Evolutionary conservation across 2,113 vertebrate species (phyloP).

Genomic region (Empidonax alnorum): DNA sequence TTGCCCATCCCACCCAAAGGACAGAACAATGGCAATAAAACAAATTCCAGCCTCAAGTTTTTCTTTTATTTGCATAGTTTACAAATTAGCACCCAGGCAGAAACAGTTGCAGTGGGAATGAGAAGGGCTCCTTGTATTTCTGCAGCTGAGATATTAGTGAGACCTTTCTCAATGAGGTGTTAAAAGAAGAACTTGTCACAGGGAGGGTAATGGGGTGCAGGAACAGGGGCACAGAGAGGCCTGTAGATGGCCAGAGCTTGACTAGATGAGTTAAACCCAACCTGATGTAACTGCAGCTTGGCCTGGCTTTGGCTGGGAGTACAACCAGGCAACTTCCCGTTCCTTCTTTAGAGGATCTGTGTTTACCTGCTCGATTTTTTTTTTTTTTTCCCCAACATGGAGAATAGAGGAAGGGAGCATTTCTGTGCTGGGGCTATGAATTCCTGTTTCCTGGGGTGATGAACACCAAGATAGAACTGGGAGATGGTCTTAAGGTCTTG

Average conservation of each 20-base stretch:
- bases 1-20: neutral
- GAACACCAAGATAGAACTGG: neutral
- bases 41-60: neutral
- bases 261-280: neutral
- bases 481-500: neutral
- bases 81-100: neutral
- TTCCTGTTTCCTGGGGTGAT: neutral
- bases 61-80: neutral
- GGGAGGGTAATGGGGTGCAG: rapidly evolving
- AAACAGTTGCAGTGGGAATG: neutral
- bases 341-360: neutral
- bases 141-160: neutral
- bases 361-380: neutral
- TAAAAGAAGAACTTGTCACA: neutral
- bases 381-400: neutral
- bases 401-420: neutral
- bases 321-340: neutral
- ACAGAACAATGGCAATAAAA: neutral
- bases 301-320: neutral
- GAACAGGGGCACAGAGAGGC: neutral
- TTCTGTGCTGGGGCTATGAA: neutral
- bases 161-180: neutral
- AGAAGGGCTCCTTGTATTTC: neutral
- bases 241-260: neutral
- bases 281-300: neutral